Base-by-base conservation (phyloP, 2,888 invertebrate genomes). In the Catotricha subobsoleta region DNA sequence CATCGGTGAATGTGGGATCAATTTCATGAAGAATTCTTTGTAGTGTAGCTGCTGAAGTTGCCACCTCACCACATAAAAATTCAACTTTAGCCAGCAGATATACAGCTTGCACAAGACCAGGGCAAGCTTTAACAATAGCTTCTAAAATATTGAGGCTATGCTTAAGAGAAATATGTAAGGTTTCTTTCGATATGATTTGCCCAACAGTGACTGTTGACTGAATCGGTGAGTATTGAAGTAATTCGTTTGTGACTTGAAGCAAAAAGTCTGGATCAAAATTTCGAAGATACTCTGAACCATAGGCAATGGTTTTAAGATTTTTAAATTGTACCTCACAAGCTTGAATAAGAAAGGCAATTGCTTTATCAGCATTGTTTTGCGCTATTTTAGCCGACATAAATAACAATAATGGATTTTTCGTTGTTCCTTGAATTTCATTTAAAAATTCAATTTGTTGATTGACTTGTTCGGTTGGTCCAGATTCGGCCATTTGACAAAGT, bases 391-490 rank as follows among this genome's bases (percentile, higher is more conserved):
- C 77, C 10, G 75, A 74, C 55, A 87, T 65, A 45, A 76, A 70
- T 30, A 77, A 63, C 3, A 82, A 55, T 33, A 81, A 63, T 21
- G 83, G 77, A 15, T 80, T 67, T 43, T 75, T 74, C 34, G 69
- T 69, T 6, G 71, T 66, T 9, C 75, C 76, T 60, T 84, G 79
- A 18, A 83, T 66, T 60, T 91, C 87, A 54, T 76, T 72, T 2
- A 94, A 65, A 51, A 90, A 76, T 50, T 91, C 83, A 27, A 94
- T 68, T 62, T 95, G 92, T 50, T 88, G 82, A 9, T 75, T 70
- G 1, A 87, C 77, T 52, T 83, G 75, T 28, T 80, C 79, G 3
- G 72, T 69, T 1, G 68, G 65, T 21, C 81, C 80, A 53, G 72
- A 72, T 49, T 86, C 80, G 44, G 69, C 61, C 50, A 88, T 67